Evolutionary conservation across 1,140 invertebrate genomes (phyloP), one percentile per base, ranked within the genome.

Genomic region (Prorops nasuta): DNA sequence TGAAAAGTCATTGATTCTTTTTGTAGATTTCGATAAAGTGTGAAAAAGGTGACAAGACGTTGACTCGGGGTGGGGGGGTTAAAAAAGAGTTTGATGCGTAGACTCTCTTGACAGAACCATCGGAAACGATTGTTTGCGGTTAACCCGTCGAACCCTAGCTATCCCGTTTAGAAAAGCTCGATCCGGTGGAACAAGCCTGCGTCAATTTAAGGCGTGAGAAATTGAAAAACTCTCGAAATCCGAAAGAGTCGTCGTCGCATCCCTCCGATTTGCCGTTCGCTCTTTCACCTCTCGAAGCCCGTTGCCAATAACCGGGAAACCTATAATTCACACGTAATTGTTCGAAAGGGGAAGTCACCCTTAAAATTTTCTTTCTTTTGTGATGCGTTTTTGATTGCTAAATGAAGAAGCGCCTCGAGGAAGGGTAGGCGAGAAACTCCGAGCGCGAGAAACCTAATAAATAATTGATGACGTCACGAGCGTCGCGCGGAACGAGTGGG

Each of bases 91-190:
- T n/a, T n/a, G n/a, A n/a, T n/a, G n/a, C n/a, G n/a, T n/a, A n/a
- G n/a, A n/a, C n/a, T n/a, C n/a, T n/a, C n/a, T n/a, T n/a, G n/a
- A n/a, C n/a, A n/a, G n/a, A n/a, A n/a, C n/a, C n/a, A n/a, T n/a
- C n/a, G n/a, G n/a, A n/a, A n/a, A n/a, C 39, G 19, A 69, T 70
- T 69, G 60, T 71, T 49, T 66, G 64, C 62, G 67, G 66, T 67
- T 66, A 64, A 63, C 66, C 65, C 63, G 39, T 64, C 44, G 44
- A 15, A 14, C 43, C 35, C 22, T 42, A 44, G 37, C 44, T 40
- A 35, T 54, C 32, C n/a, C 12, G 18, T 52, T 51, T 56, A 42
- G 22, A 41, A 49, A 52, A 41, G 56, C 49, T 53, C 58, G 51
- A 64, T 64, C 21, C 52, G 40, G 32, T 14, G 22, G 36, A 37